Conservation (phyloP, 1,140 invertebrate genomes). For the Hermatobates lingyangjiaoensis region DNA sequence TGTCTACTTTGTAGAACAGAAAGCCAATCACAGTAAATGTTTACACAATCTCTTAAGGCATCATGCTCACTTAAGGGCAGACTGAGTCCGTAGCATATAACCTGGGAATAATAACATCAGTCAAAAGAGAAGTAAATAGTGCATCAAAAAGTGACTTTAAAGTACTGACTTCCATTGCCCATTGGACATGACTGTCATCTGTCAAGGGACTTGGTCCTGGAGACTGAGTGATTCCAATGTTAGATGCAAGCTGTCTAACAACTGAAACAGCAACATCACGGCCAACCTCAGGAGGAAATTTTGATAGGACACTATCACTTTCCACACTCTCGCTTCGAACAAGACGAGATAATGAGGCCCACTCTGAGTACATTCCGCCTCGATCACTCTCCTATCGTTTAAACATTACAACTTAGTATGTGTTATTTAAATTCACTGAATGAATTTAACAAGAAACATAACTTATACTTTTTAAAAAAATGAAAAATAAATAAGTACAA, state of each 20-base stretch:
- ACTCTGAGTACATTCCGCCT: slow-evolving; percentile 68
- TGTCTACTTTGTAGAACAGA: slow-evolving; percentile 63
- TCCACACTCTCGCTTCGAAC: slow-evolving; percentile 40
- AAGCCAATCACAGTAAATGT: slow-evolving; percentile 93
- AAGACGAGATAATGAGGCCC: slow-evolving; percentile 52
- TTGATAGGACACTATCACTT: slow-evolving; percentile 62
- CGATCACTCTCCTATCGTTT: slow-evolving; percentile 26
- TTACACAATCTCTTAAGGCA: slow-evolving; percentile 86
- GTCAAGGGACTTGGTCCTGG: slow-evolving; percentile 52
- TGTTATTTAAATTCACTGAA: slow-evolving; percentile 24
- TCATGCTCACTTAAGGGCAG: slow-evolving; percentile 79
- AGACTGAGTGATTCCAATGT: slow-evolving; percentile 52
- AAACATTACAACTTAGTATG: slow-evolving; percentile 23
- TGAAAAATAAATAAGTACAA: slow-evolving; percentile 2
- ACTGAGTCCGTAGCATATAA: slow-evolving; percentile 80
- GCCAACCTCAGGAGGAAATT: slow-evolving; percentile 54
- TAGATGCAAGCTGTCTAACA: slow-evolving; percentile 57
- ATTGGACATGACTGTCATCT: slow-evolving; percentile 67
- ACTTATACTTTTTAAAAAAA: background rate
- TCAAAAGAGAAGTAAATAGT: background rate
- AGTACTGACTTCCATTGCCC: slow-evolving; percentile 59
- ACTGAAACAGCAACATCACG: slow-evolving; percentile 67
- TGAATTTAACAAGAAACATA: slow-evolving; percentile 19
- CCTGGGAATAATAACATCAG: slow-evolving; percentile 24
- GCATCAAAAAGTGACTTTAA: background rate